Conservation (phyloP, 2,888 invertebrate species). For the Metallyticus violacea region DNA sequence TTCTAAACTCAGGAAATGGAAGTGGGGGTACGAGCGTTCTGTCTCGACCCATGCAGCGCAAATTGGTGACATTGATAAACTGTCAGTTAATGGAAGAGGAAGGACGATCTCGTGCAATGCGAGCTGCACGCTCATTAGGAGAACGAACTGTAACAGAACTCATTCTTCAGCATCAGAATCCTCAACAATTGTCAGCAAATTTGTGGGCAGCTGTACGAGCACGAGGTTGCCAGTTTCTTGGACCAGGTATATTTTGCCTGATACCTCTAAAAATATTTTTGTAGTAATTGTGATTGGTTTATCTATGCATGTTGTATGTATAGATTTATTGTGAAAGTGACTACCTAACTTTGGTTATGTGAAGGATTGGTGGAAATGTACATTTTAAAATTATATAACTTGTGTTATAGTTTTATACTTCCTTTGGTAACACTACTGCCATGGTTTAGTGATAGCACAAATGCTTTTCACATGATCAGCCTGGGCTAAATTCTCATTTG, state of each 20-base stretch:
- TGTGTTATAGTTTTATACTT: too few species aligned
- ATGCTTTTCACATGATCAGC: too few species aligned
- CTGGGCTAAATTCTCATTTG: too few species aligned
- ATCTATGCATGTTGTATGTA: too few species aligned
- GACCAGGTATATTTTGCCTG: slow-evolving; percentile 61
- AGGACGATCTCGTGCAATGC: slow-evolving; percentile 71
- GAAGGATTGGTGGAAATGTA: too few species aligned
- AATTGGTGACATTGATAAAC: slow-evolving; percentile 87
- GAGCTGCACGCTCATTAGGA: slow-evolving; percentile 88
- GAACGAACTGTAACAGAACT: slow-evolving; percentile 93
- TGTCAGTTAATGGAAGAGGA: slow-evolving; percentile 91
- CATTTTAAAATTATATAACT: too few species aligned
- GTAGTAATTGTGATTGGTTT: too few species aligned
- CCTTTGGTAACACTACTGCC: too few species aligned
- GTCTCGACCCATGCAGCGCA: slow-evolving; percentile 94
- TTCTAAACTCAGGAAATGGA: slow-evolving; percentile 9
- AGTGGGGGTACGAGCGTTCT: slow-evolving; percentile 49
- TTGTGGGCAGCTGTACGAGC: slow-evolving; percentile 96
- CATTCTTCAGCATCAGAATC: slow-evolving; percentile 93
- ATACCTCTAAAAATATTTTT: too few species aligned
- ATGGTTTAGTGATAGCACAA: too few species aligned
- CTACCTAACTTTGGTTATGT: too few species aligned
- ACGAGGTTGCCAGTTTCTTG: slow-evolving; percentile 96
- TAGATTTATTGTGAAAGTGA: too few species aligned
- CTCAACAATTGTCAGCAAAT: slow-evolving; percentile 89